phyloP scores from a whole-genome alignment of 2,797 vertebrate species.

The Acipenser ruthenus region DNA sequence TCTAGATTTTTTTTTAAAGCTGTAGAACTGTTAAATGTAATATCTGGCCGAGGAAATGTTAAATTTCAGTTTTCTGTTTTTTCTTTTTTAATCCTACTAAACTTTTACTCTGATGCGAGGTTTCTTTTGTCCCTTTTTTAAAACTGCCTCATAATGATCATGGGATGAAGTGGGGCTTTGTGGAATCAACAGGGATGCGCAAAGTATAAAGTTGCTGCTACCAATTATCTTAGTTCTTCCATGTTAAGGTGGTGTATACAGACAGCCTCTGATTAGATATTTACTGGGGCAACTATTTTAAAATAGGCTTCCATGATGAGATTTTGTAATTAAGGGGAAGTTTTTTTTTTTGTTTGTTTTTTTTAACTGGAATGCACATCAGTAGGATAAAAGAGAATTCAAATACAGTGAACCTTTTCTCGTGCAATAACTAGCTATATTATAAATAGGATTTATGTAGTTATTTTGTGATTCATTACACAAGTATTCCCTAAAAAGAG shows the following conservation, averaged over 20 bases:
- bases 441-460: conserved; percentile 50
- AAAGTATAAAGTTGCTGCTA: conserved; percentile 99
- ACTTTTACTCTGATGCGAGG: conserved; percentile 49
- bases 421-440: conserved; percentile 91
- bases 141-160: conserved; percentile 53
- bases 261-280: conserved; percentile 36
- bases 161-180: conserved; percentile 67
- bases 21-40: conserved; percentile 84
- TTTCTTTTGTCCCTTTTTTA: conserved; percentile 22
- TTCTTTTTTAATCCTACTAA: conserved; percentile 45
- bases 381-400: conserved; percentile 76
- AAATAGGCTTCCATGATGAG: conserved; percentile 47
- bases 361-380: conserved; percentile 95
- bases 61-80: conserved; percentile 27
- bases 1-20: conserved; percentile 27
- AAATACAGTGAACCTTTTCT: conserved; percentile 84
- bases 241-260: conserved; percentile 51
- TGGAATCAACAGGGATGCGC: conserved; percentile 98
- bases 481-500: conserved; percentile 27
- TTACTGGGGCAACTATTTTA: no score
- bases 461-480: conserved; percentile 40
- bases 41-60: conserved; percentile 68
- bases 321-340: conserved; percentile 67
- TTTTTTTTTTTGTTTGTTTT: conserved; percentile 22
- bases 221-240: conserved; percentile 77